phyloP scores from a whole-genome alignment of 2,113 vertebrate species.

The Paradoxurus hermaphroditus region DNA sequence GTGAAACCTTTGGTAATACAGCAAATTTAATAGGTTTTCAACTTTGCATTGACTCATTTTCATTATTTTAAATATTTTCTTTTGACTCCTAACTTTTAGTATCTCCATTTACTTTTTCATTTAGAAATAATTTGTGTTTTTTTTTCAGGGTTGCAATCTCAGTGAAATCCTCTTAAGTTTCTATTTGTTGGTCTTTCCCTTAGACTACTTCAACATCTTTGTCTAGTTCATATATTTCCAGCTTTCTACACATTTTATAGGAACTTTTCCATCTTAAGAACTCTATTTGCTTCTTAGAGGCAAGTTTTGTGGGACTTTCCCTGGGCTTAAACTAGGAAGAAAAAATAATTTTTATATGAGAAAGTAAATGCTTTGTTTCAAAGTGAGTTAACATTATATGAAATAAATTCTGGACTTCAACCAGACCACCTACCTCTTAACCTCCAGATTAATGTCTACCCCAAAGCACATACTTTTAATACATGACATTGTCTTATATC shows the following conservation, averaged over 20 bases:
- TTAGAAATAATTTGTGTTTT: constrained; percentile 14
- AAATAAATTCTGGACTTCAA: neutral
- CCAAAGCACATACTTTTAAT: neutral
- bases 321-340: neutral
- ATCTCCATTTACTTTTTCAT: constrained; percentile 2
- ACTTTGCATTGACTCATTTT: constrained; percentile 3
- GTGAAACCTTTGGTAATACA: neutral
- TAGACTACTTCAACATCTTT: neutral
- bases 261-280: neutral
- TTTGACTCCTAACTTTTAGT: neutral
- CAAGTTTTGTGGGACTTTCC: neutral
- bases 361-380: neutral
- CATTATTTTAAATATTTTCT: neutral
- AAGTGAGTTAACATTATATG: neutral
- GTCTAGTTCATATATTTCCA: neutral
- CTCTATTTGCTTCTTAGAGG: neutral
- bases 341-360: neutral
- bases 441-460: neutral
- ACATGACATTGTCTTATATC: neutral
- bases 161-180: neutral
- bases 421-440: neutral
- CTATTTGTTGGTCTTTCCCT: neutral
- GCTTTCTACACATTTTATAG: constrained; percentile 1
- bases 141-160: neutral
- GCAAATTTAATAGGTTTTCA: neutral